phyloP scores from a whole-genome alignment of 2,113 vertebrate genomes.

The Oreochromis niloticus region DNA sequence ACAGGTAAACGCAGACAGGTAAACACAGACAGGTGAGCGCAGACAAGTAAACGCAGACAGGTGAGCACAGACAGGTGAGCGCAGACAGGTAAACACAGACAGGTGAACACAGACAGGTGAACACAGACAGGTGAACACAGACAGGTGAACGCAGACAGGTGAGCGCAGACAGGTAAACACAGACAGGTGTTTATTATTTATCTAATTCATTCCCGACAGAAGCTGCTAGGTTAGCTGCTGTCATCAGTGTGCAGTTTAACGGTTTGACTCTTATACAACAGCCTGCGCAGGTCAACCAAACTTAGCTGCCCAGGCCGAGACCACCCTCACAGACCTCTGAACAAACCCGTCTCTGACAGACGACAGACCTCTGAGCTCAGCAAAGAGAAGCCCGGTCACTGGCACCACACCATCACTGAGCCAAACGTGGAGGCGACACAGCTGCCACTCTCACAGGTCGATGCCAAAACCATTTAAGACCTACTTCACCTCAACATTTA shows the following conservation, averaged over 20 bases:
- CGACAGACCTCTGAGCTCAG: neutral
- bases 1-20: accelerated
- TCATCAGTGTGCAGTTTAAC: neutral
- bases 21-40: accelerated
- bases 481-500: neutral
- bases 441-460: neutral
- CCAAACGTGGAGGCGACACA: neutral
- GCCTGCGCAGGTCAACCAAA: neutral
- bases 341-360: neutral
- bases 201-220: neutral
- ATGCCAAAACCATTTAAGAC: neutral
- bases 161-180: accelerated
- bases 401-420: neutral
- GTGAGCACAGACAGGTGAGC: accelerated
- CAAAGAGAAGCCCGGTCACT: neutral
- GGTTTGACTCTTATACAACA: neutral
- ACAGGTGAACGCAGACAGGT: accelerated
- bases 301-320: neutral
- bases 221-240: neutral
- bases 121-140: accelerated
- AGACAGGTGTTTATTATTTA: neutral
- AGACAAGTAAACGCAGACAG: accelerated
- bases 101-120: accelerated
- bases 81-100: accelerated
- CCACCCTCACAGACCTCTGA: neutral